Evolutionary conservation across 2,797 vertebrate genomes (phyloP), one percentile per base, ranked within the genome.

Genomic region (Euphonia xanthogaster): DNA sequence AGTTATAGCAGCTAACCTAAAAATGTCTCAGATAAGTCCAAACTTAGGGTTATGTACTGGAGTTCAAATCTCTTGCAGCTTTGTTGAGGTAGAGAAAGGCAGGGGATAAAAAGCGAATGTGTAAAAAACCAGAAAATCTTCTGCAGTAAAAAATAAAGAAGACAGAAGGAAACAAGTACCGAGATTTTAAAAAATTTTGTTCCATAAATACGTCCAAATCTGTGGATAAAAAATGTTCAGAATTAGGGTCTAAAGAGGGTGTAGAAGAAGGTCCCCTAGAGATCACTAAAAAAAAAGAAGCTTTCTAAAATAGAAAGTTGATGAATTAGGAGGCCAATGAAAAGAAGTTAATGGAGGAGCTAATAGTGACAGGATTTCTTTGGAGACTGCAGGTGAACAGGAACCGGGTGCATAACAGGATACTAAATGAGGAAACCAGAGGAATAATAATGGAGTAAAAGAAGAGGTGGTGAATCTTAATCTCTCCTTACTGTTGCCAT

Each of bases 371-470:
- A 90, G 51, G 19, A 81, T 92, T 90, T 88, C 73, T 86, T 90
- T 62, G 58, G 74, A 90, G 70, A 45, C 45, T 60, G 58, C 63
- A 88, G 51, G 44, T 78, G 88, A 86, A 78, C 54, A 86, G 92
- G 86, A 91, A 75, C 37, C 0, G 0, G 84, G 37, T 40, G 23
- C 28, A 18, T 55, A 77, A 77, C 65, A 78, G 65, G 44, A 84
- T 15, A 39, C 48, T 95, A 95, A 88, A 92, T 68, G 74, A 86
- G 37, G 65, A 88, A 91, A 83, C 39, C 28, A 65, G 78, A 65
- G 31, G 50, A 87, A 89, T 91, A 92, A 93, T 77, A 72, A 91
- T 63, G 44, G 62, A 75, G 25, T 89, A 51, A 90, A 73, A 78
- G 61, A 71, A 76, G 53, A 77, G 50, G 51, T 77, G 35, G 23